These are phyloP conservation scores for Ashinkailepas kermadecensis DNA, from an alignment of 2,888 invertebrate species.

Conservation along the genomic window DNA sequence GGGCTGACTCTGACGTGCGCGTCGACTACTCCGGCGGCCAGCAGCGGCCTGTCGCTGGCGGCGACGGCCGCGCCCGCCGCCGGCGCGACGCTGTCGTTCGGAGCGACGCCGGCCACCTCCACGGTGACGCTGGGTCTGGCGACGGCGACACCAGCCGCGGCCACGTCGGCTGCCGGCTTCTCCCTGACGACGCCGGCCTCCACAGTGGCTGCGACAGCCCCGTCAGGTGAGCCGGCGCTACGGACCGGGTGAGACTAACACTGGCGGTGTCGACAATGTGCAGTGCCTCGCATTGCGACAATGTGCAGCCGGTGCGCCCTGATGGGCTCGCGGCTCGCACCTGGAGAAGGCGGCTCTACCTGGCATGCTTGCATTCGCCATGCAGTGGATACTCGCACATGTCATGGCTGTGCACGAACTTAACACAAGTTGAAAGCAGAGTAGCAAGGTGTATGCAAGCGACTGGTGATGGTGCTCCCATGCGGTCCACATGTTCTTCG, in stretches of 20 bases:
- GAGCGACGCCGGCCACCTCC: constrained; percentile 23
- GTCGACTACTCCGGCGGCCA: constrained; percentile 24
- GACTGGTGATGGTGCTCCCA: neutral
- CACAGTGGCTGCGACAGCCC: neutral
- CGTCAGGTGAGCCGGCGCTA: neutral
- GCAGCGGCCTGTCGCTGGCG: constrained; percentile 29
- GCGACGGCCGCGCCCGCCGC: constrained; percentile 29
- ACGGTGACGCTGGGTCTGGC: constrained; percentile 25
- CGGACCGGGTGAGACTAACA: too few relatives aligned
- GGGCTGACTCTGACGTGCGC: neutral
- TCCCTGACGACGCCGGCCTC: neutral
- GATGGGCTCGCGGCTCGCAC: too few relatives aligned
- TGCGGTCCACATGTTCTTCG: neutral
- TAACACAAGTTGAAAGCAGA: too few relatives aligned
- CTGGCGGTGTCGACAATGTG: too few relatives aligned
- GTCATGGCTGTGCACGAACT: too few relatives aligned
- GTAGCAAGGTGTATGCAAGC: neutral
- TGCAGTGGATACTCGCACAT: too few relatives aligned
- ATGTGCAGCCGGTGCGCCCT: too few relatives aligned
- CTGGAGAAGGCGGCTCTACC: too few relatives aligned
- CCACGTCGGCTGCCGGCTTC: constrained; percentile 20
- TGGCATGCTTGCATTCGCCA: too few relatives aligned
- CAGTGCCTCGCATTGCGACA: too few relatives aligned
- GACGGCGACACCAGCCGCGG: neutral
- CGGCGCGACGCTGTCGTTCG: constrained; percentile 18